Evolutionary conservation across 2,797 vertebrate species (phyloP).

Genomic region (Chlorospingus semifuscus): DNA sequence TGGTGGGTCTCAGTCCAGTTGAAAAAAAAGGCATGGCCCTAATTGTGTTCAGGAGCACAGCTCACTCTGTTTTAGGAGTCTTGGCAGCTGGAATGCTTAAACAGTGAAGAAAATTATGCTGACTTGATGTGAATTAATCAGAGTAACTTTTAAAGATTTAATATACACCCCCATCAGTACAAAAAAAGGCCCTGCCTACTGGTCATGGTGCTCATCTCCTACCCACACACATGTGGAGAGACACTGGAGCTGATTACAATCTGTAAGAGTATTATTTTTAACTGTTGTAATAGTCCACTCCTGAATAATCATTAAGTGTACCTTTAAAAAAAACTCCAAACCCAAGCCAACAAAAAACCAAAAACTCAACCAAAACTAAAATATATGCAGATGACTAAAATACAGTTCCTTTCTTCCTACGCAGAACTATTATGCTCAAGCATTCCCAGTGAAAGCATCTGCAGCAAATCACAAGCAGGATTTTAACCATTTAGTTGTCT

Average conservation of each 20-base stretch:
- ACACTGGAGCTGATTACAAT: conserved; percentile 41
- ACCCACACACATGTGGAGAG: conserved; percentile 5
- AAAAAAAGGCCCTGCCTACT: conserved; percentile 45
- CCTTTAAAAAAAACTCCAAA: not conserved
- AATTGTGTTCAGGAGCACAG: not conserved
- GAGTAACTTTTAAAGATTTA: conserved; percentile 43
- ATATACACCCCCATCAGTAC: conserved; percentile 32
- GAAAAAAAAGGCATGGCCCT: not conserved
- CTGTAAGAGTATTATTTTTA: conserved; percentile 59
- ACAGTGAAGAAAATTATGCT: conserved; percentile 12
- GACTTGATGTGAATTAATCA: conserved; percentile 43
- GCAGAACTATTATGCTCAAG: conserved; percentile 67
- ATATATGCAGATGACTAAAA: conserved; percentile 74
- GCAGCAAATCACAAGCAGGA: conserved; percentile 11
- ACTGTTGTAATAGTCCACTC: conserved; percentile 63
- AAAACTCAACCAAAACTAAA: not conserved
- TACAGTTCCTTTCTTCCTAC: conserved; percentile 73
- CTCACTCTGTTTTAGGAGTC: not conserved
- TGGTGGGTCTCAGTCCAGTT: not conserved
- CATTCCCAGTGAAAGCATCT: conserved; percentile 56
- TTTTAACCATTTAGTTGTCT: conserved; percentile 59
- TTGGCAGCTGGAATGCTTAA: conserved; percentile 25
- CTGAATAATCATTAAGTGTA: conserved; percentile 71
- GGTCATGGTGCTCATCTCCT: conserved; percentile 31
- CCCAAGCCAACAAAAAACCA: not conserved